A percentile compares a stretch with the other conserved stretches of the same genome.
Evolutionary conservation across 2,113 vertebrate genomes (phyloP).

Genomic region (Porphyrio hochstetteri): DNA sequence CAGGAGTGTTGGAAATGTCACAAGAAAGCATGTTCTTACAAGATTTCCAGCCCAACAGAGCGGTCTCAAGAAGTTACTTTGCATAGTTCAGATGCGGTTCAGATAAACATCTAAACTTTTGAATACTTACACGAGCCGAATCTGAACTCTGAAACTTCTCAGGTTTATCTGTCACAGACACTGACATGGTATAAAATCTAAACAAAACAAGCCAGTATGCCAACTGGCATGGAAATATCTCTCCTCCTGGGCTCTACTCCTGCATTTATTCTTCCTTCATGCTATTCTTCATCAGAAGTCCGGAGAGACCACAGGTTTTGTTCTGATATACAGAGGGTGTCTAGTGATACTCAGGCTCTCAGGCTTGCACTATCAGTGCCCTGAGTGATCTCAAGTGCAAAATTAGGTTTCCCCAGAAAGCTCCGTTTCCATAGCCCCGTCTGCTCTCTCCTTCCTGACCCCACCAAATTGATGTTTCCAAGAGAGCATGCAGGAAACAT

Average conservation of each 20-base stretch:
- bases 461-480: not conserved
- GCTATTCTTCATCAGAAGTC: not conserved
- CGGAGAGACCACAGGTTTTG: not conserved
- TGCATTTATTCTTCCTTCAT: not conserved
- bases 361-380: fast-evolving
- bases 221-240: not conserved
- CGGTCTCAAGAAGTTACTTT: not conserved
- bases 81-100: not conserved
- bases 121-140: not conserved
- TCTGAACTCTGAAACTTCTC: constrained; percentile 1
- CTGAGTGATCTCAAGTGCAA: not conserved
- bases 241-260: not conserved
- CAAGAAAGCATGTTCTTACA: not conserved
- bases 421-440: not conserved
- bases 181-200: not conserved
- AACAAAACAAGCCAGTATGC: not conserved
- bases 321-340: not conserved
- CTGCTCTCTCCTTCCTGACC: not conserved
- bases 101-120: constrained; percentile 22
- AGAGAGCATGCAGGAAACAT: not conserved
- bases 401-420: not conserved
- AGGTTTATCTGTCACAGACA: not conserved
- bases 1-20: constrained; percentile 53
- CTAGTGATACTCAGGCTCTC: not conserved
- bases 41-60: constrained; percentile 14